These are phyloP conservation scores for Leptinotarsa texana DNA, from an alignment of 1,140 invertebrate species.

Conservation along the genomic window DNA sequence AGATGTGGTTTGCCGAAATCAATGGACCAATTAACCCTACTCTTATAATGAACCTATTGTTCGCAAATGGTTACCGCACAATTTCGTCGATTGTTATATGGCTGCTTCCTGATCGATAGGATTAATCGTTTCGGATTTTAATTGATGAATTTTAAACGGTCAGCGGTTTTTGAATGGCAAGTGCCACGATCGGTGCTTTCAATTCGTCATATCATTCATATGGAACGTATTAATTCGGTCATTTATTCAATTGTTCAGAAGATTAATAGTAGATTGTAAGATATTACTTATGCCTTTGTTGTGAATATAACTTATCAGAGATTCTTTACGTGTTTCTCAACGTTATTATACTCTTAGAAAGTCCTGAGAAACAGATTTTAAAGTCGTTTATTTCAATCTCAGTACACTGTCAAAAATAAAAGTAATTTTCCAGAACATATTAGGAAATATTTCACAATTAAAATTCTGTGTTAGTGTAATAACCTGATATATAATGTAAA, in stretches of 20 bases:
- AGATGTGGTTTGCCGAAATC: slow-evolving; percentile 18
- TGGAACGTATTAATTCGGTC: background rate
- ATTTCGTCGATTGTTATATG: slow-evolving; percentile 7
- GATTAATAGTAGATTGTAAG: too few species aligned
- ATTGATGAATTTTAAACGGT: slow-evolving; percentile 3
- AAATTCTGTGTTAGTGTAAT: too few species aligned
- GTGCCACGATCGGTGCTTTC: background rate
- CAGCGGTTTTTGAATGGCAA: slow-evolving; percentile 1
- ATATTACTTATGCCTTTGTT: too few species aligned
- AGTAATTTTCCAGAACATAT: too few species aligned
- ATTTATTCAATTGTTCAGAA: background rate
- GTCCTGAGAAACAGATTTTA: too few species aligned
- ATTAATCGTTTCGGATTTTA: slow-evolving; percentile 9
- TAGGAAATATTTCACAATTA: too few species aligned
- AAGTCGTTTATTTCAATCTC: too few species aligned
- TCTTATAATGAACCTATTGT: slow-evolving; percentile 22
- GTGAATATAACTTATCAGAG: too few species aligned
- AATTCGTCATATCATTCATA: background rate
- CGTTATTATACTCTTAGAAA: too few species aligned
- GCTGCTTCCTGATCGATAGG: slow-evolving; percentile 17
- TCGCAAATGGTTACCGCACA: slow-evolving; percentile 9
- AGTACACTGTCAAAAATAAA: too few species aligned
- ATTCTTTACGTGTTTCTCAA: too few species aligned
- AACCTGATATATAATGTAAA: too few species aligned
- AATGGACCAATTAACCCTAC: slow-evolving; percentile 32